Conservation (phyloP, 53 echinoderm and acorn worm genomes). For the Crossaster papposus region DNA sequence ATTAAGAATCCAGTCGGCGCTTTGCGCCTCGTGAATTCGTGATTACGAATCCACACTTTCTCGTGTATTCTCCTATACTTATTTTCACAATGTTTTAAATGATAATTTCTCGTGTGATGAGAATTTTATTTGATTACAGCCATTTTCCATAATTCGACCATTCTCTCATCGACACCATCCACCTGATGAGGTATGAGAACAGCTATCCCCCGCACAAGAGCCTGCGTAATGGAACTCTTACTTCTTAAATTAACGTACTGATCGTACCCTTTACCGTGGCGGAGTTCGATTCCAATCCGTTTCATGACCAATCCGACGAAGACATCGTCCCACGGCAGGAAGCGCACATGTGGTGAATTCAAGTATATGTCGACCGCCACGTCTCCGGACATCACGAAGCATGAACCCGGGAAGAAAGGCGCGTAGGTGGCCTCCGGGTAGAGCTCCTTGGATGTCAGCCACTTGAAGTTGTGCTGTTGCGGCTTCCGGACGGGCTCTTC, state of each 20-base stretch:
- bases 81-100: too few species aligned
- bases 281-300: conserved; percentile 15
- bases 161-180: background rate
- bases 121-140: background rate
- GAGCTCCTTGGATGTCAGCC: too few species aligned
- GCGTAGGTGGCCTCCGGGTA: too few species aligned
- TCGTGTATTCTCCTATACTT: too few species aligned
- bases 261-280: conserved; percentile 5
- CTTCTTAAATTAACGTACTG: conserved; percentile 3
- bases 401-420: too few species aligned
- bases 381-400: too few species aligned
- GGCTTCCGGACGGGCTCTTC: conserved; percentile 1
- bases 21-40: too few species aligned
- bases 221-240: background rate
- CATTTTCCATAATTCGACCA: conserved; percentile 17
- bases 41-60: too few species aligned
- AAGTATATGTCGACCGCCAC: background rate
- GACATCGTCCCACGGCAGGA: too few species aligned
- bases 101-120: too few species aligned
- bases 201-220: background rate
- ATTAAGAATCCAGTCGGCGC: too few species aligned
- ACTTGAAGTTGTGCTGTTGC: background rate
- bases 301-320: too few species aligned
- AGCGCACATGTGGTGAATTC: conserved; percentile 23
- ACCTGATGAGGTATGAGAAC: conserved; percentile 6